phyloP scores from a whole-genome alignment of 1,140 invertebrate genomes.

The Drosophila teissieri region DNA sequence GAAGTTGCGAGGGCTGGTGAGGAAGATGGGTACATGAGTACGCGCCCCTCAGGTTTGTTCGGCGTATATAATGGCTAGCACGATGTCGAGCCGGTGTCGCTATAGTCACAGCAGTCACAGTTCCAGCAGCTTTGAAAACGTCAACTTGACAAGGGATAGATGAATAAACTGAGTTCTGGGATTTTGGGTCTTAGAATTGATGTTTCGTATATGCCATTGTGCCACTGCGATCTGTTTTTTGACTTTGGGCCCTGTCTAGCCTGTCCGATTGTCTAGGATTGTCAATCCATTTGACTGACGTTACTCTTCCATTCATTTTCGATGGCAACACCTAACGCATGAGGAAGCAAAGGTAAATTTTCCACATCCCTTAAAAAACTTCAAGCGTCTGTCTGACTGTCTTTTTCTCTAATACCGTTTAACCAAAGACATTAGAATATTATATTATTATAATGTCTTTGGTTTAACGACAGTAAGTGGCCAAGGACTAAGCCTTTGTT shows the following conservation, averaged over 20 bases:
- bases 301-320: conserved; percentile 83
- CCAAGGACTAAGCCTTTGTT: conserved; percentile 71
- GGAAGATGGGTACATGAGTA: conserved; percentile 40
- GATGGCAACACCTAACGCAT: conserved; percentile 69
- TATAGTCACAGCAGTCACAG: conserved; percentile 30
- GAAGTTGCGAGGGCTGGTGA: conserved; percentile 46
- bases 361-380: conserved; percentile 52
- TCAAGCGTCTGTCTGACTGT: background rate
- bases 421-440: no score
- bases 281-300: conserved; percentile 82
- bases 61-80: conserved; percentile 27
- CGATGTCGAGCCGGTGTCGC: conserved; percentile 22
- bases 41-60: background rate
- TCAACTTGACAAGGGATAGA: conserved; percentile 75
- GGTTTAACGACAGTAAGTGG: conserved; percentile 76
- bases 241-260: conserved; percentile 31
- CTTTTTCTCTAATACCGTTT: conserved; percentile 64
- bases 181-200: conserved; percentile 57
- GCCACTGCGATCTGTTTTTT: background rate
- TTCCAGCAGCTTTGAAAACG: conserved; percentile 40
- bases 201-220: conserved; percentile 30
- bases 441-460: no score
- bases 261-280: conserved; percentile 50
- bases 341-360: conserved; percentile 61
- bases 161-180: conserved; percentile 31